phyloP scores from a whole-genome alignment of 2,888 invertebrate genomes.

The Harpagoxenus sublaevis region DNA sequence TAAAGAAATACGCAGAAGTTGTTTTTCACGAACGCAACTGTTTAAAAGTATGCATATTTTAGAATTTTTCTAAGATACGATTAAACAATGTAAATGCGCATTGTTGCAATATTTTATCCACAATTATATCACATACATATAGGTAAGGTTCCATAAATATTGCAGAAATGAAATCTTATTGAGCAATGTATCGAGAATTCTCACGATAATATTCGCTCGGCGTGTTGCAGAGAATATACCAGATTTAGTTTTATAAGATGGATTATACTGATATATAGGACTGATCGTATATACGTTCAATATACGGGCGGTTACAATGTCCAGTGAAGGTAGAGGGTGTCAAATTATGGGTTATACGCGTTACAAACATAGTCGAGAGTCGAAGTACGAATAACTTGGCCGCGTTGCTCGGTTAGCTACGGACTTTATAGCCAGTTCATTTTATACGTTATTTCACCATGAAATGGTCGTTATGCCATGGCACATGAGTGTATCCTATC shows the following conservation, averaged over 20 bases:
- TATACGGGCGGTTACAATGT: slow-evolving; percentile 74
- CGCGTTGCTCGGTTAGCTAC: slow-evolving; percentile 73
- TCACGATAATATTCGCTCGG: neutral
- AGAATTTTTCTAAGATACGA: neutral
- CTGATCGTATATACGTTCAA: slow-evolving; percentile 62
- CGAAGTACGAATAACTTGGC: slow-evolving; percentile 76
- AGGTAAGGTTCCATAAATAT: neutral
- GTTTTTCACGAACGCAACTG: neutral
- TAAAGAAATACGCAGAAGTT: neutral
- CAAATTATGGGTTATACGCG: slow-evolving; percentile 80
- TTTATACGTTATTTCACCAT: slow-evolving; percentile 83
- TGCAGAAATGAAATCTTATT: slow-evolving; percentile 5
- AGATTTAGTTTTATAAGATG: slow-evolving; percentile 69
- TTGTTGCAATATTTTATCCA: neutral
- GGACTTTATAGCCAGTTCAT: slow-evolving; percentile 84
- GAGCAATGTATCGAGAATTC: slow-evolving; percentile 27
- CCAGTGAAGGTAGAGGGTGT: slow-evolving; percentile 77
- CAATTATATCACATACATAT: neutral
- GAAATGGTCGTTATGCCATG: slow-evolving; percentile 78
- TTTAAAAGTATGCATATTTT: neutral
- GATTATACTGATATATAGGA: slow-evolving; percentile 78
- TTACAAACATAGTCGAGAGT: slow-evolving; percentile 74
- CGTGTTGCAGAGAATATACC: neutral
- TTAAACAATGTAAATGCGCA: neutral
- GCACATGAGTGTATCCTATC: slow-evolving; percentile 68